phyloP scores from a whole-genome alignment of 2,113 vertebrate species.

The Pterophyllum scalare region DNA sequence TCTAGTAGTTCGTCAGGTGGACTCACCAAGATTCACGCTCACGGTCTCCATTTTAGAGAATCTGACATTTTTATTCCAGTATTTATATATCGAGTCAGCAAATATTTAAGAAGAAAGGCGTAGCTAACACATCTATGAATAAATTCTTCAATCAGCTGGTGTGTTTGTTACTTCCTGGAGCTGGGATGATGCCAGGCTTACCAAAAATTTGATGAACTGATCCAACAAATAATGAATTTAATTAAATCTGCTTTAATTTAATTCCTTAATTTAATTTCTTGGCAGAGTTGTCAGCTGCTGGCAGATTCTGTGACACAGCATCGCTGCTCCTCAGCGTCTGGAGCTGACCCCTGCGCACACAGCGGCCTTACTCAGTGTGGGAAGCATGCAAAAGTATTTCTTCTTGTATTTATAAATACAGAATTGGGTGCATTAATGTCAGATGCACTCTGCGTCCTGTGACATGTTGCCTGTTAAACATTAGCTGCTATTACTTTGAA shows the following conservation, averaged over 20 bases:
- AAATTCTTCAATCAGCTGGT: not conserved
- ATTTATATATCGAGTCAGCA: not conserved
- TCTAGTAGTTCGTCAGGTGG: not conserved
- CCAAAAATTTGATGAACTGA: not conserved
- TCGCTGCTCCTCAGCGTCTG: not conserved
- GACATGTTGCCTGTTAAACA: not conserved
- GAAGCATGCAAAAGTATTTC: not conserved
- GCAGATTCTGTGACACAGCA: not conserved
- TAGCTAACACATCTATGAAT: not conserved
- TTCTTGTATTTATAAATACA: not conserved
- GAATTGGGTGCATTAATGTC: not conserved
- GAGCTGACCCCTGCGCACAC: accelerated
- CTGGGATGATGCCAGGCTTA: not conserved
- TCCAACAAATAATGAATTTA: not conserved
- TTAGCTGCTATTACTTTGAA: slow-evolving; percentile 2
- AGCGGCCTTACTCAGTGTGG: not conserved
- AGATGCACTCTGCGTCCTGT: not conserved
- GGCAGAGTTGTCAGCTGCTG: not conserved
- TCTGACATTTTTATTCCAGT: not conserved
- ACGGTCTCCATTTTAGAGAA: not conserved
- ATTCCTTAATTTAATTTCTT: not conserved
- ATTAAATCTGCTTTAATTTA: not conserved
- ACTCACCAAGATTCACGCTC: not conserved
- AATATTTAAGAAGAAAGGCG: not conserved
- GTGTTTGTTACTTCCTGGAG: not conserved